phyloP scores from a whole-genome alignment of 2,113 vertebrate genomes.

The Cervus canadensis region DNA sequence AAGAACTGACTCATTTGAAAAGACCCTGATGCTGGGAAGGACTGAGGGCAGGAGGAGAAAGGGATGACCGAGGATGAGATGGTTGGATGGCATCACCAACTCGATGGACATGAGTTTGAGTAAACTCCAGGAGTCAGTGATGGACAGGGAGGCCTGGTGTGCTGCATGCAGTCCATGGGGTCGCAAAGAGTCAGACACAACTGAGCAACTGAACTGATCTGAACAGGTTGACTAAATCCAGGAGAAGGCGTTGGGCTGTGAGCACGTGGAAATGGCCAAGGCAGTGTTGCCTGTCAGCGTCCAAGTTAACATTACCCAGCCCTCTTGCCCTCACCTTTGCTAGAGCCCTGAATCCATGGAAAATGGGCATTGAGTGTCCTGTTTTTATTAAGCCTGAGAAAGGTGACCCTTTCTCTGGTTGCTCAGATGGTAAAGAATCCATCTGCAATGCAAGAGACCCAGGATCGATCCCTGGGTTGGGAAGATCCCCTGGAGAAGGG shows the following conservation, averaged over 20 bases:
- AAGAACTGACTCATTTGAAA: neutral
- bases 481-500: neutral
- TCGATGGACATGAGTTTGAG: neutral
- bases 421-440: neutral
- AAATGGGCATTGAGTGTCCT: neutral
- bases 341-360: neutral
- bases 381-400: neutral
- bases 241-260: neutral
- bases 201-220: neutral
- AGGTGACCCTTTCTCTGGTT: neutral
- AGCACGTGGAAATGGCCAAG: neutral
- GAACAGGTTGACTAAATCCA: neutral
- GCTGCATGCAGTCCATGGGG: neutral
- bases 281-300: neutral
- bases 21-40: neutral
- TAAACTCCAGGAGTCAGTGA: neutral
- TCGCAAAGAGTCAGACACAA: neutral
- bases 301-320: neutral
- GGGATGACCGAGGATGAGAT: neutral
- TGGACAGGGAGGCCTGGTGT: neutral
- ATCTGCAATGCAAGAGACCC: neutral
- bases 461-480: neutral
- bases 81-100: neutral
- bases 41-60: neutral
- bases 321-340: rapidly evolving